These are phyloP conservation scores for Brachyopa scutellaris DNA, from an alignment of 2,888 invertebrate genomes.

Conservation along the genomic window DNA sequence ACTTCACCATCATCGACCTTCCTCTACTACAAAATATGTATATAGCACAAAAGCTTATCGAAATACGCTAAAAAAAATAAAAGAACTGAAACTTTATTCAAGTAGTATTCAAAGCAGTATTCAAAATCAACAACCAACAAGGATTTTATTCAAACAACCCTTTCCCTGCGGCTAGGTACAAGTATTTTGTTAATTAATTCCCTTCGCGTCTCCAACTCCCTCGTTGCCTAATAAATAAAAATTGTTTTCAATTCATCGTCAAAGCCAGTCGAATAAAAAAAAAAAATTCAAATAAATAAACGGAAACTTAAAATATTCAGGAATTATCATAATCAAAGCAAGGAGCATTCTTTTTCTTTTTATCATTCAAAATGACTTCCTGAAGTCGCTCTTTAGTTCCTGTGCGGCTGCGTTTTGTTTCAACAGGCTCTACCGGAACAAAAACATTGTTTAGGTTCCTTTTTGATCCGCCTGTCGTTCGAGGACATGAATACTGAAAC, in stretches of 20 bases:
- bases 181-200: constrained; percentile 60
- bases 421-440: neutral
- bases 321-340: constrained; percentile 69
- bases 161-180: constrained; percentile 51
- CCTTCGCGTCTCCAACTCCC: neutral
- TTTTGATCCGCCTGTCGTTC: too few species aligned
- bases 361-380: constrained; percentile 10
- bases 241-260: constrained; percentile 56
- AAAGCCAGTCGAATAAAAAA: constrained; percentile 37
- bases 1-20: too few species aligned
- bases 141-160: constrained; percentile 53
- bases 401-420: neutral
- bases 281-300: constrained; percentile 19
- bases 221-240: constrained; percentile 37
- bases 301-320: constrained; percentile 60
- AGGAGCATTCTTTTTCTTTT: constrained; percentile 2
- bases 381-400: constrained; percentile 11
- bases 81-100: too few species aligned
- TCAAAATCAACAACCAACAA: constrained; percentile 60
- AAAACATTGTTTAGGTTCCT: neutral
- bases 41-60: too few species aligned
- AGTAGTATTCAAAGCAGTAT: constrained; percentile 39
- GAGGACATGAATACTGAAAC: too few species aligned
- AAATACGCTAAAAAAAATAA: too few species aligned
- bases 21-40: too few species aligned